Evolutionary conservation across 2,797 vertebrate genomes (phyloP).

Genomic region (Remorina albescens): DNA sequence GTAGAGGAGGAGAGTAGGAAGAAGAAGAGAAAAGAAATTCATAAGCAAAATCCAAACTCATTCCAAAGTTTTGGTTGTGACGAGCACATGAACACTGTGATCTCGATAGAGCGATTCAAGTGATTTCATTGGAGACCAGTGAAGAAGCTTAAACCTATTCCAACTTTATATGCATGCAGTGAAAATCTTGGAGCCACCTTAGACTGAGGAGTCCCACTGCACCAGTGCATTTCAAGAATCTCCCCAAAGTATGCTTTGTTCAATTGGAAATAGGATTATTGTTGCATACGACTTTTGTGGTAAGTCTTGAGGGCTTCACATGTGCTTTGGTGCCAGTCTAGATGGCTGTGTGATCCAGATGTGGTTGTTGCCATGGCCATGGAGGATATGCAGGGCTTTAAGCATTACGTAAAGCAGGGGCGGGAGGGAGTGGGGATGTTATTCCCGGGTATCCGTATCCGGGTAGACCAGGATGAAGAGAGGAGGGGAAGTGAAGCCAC

Average conservation of each 20-base stretch:
- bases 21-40: constrained; percentile 59
- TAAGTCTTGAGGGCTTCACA: constrained; percentile 63
- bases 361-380: constrained; percentile 85
- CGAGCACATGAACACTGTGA: constrained; percentile 28
- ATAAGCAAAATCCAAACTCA: constrained; percentile 44
- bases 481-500: constrained; percentile 70
- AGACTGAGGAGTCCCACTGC: constrained; percentile 45
- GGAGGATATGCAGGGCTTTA: constrained; percentile 84
- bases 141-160: constrained; percentile 14
- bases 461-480: constrained; percentile 83
- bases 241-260: constrained; percentile 35
- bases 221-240: constrained; percentile 58
- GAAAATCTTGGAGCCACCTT: constrained; percentile 51
- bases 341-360: constrained; percentile 79
- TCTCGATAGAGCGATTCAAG: constrained; percentile 13
- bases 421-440: constrained; percentile 82
- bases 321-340: constrained; percentile 67
- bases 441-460: constrained; percentile 87
- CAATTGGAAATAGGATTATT: constrained; percentile 54
- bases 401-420: constrained; percentile 83
- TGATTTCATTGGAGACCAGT: constrained; percentile 13
- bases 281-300: constrained; percentile 67
- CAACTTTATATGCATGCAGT: constrained; percentile 57
- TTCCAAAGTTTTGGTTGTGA: constrained; percentile 55
- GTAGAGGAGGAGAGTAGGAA: constrained; percentile 58